Evolutionary conservation across 1,140 invertebrate species (phyloP).

Genomic region (Acromyrmex charruanus): DNA sequence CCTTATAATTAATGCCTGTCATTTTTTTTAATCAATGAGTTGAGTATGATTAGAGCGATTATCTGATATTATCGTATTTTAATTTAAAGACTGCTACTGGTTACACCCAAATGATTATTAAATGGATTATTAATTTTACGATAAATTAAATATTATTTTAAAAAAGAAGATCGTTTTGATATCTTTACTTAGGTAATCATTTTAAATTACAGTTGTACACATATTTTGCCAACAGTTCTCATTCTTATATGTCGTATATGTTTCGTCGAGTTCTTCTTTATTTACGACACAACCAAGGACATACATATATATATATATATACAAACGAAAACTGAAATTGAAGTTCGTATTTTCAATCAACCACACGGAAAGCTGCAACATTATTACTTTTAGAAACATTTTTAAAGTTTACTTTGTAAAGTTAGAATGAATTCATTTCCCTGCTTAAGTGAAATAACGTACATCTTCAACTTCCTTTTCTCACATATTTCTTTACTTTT

Average conservation of each 20-base stretch:
- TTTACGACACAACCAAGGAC: neutral
- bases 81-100: neutral
- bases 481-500: neutral
- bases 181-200: neutral
- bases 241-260: no score
- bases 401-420: neutral
- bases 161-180: neutral
- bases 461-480: neutral
- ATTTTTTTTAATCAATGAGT: neutral
- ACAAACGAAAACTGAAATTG: constrained; percentile 4
- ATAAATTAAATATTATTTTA: neutral
- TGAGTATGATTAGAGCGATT: neutral
- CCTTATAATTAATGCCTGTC: neutral
- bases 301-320: neutral
- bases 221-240: constrained; percentile 8
- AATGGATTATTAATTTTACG: neutral
- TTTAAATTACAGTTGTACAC: neutral
- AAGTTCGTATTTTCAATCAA: neutral
- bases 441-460: neutral
- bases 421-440: neutral
- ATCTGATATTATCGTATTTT: neutral
- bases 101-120: neutral
- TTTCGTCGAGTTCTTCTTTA: constrained; percentile 1
- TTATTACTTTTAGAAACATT: constrained; percentile 1
- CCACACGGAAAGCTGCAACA: neutral